phyloP scores from a whole-genome alignment of 92 coral and sea anemone species.

The Heteractis magnifica region DNA sequence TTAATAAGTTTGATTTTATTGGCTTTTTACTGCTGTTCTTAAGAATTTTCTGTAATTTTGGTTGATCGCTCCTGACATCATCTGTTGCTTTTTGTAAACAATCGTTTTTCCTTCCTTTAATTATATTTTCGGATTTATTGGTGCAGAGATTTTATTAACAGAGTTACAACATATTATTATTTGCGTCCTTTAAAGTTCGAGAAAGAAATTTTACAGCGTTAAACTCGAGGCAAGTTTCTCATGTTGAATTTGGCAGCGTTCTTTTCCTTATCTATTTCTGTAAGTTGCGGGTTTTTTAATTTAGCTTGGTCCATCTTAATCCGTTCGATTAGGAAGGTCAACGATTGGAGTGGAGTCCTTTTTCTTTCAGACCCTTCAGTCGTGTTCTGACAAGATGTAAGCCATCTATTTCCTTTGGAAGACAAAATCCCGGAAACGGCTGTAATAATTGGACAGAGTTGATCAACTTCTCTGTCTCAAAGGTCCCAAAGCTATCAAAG shows the following conservation, averaged over 20 bases:
- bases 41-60: constrained; percentile 9
- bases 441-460: constrained; percentile 30
- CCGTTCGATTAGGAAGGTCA: constrained; percentile 29
- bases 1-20: neutral
- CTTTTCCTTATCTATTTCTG: constrained; percentile 18
- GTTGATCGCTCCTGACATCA: constrained; percentile 3
- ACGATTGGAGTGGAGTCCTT: constrained; percentile 5
- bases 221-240: constrained; percentile 1
- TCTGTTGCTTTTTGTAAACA: constrained; percentile 23
- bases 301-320: constrained; percentile 15
- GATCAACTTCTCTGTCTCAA: constrained; percentile 26
- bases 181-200: constrained; percentile 3
- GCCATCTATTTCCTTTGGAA: constrained; percentile 47
- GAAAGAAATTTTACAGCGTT: constrained; percentile 1
- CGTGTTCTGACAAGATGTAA: constrained; percentile 30
- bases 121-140: constrained; percentile 16
- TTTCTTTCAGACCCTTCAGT: constrained; percentile 16
- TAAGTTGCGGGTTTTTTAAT: constrained; percentile 22
- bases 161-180: neutral
- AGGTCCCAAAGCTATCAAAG: constrained; percentile 24
- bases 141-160: constrained; percentile 2
- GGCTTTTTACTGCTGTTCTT: neutral
- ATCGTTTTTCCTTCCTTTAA: constrained; percentile 6
- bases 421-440: constrained; percentile 52
- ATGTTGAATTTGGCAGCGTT: constrained; percentile 1